Percentiles rank a stretch among this genome's conserved stretches.
Conservation (phyloP, 35 echinoderm and acorn worm genomes). For the Chiridota heheva region DNA sequence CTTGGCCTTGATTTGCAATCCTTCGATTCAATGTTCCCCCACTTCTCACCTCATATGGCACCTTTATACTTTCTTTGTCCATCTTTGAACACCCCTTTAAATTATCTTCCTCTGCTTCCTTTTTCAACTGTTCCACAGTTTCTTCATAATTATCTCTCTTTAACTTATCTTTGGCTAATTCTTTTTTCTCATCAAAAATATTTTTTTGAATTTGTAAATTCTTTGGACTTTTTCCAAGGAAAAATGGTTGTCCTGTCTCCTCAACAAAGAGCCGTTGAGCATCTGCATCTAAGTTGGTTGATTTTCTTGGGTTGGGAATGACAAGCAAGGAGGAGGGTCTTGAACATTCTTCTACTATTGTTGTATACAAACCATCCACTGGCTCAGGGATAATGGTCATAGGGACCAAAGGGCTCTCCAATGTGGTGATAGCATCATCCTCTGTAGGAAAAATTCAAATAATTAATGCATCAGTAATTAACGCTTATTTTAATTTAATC, state of each 20-base stretch:
- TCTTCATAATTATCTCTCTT: constrained; percentile 31
- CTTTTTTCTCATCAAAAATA: constrained; percentile 47
- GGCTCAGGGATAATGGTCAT: too few species aligned
- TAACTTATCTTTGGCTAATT: constrained; percentile 17
- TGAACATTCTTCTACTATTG: too few species aligned
- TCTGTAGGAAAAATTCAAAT: too few species aligned
- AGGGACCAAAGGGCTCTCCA: too few species aligned
- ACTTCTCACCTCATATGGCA: neutral
- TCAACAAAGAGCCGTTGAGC: constrained; percentile 30
- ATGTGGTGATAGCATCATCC: too few species aligned
- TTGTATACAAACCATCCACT: too few species aligned
- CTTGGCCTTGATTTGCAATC: constrained; percentile 2
- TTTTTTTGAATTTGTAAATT: constrained; percentile 12
- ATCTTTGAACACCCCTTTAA: neutral
- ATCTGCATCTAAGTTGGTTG: constrained; percentile 41
- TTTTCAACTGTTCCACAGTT: constrained; percentile 15
- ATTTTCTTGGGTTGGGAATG: constrained; percentile 36
- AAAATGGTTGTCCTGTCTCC: constrained; percentile 27
- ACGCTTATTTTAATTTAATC: too few species aligned
- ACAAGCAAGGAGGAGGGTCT: too few species aligned
- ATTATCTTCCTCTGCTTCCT: constrained; percentile 3
- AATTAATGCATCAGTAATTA: too few species aligned
- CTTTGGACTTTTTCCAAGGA: neutral
- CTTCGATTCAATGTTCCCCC: neutral
- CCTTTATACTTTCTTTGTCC: neutral